Evolutionary conservation across 1,140 invertebrate species (phyloP), one percentile per base, ranked within the genome.

Genomic region (Hestina assimilis): DNA sequence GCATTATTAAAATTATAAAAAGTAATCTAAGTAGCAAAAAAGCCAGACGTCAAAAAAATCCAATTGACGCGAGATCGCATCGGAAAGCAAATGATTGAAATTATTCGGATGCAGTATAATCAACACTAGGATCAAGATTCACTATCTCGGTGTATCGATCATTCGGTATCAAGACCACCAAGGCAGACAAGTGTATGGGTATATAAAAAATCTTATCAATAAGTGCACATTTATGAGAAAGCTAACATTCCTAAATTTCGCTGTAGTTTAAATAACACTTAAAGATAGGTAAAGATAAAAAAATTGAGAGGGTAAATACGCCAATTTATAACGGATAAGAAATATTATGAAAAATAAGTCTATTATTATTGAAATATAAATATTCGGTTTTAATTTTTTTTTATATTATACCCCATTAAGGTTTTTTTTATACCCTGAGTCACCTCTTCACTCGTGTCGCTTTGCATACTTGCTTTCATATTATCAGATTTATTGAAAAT

Each of bases 61-160:
- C 1, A 5, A 17, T 15, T 28, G 12, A 26, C 15, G 8, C 9
- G 15, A 45, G 42, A 45, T 45, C 9, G 11, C 26, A 45, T 45
- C 42, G 26, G 42, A n/a, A n/a, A n/a, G 26, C 42, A 17, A 9
- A 9, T 31, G 40, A 45, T 40, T 47, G 42, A 60, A 54, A 28
- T 45, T 45, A 60, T 60, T 60, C 35, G 43, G 51, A 54, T 52
- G n/a, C 24, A 41, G 42, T 42, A 12, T 52, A 59, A 59, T 46
- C 23, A 42, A 46, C 24, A 48, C 7, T 53, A 52, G 50, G 35
- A 56, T 51, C 53, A 28, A 55, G 42, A 61, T 56, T 26, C 23
- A 40, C 23, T 33, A 54, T 54, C 42, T 40, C 28, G 15, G 45
- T 59, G 38, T 43, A 46, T 43, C 45, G 41, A 54, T 43, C 26